phyloP scores from a whole-genome alignment of 2,888 invertebrate species.

The Clivina fossor region DNA sequence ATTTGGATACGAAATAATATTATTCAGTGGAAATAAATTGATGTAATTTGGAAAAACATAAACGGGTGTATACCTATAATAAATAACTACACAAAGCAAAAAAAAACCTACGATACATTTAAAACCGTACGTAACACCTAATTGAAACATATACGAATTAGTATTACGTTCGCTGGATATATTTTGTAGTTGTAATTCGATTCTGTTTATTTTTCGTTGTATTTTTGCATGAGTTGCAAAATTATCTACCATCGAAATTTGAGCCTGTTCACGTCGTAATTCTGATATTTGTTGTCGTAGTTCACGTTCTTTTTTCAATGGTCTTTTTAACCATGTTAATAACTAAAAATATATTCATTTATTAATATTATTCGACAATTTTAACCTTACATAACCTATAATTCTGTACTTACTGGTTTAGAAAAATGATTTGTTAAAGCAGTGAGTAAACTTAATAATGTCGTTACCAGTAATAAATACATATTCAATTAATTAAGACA shows the following conservation, averaged over 20 bases:
- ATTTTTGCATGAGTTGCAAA: constrained; percentile 63
- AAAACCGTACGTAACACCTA: constrained; percentile 50
- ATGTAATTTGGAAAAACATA: constrained; percentile 52
- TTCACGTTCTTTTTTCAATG: constrained; percentile 54
- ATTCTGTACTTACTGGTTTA: constrained; percentile 57
- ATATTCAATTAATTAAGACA: constrained; percentile 48
- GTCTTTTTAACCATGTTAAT: constrained; percentile 55
- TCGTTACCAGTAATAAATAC: constrained; percentile 54
- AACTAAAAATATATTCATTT: constrained; percentile 51
- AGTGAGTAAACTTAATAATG: constrained; percentile 55
- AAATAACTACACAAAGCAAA: constrained; percentile 51
- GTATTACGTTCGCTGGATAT: constrained; percentile 41
- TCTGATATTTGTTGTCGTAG: constrained; percentile 52
- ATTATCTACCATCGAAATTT: constrained; percentile 60
- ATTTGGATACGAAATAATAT: constrained; percentile 56
- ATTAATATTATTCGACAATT: constrained; percentile 10
- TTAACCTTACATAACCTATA: constrained; percentile 10
- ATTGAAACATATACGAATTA: constrained; percentile 39
- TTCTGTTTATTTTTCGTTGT: constrained; percentile 59
- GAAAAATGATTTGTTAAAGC: constrained; percentile 55
- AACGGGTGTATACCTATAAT: constrained; percentile 54
- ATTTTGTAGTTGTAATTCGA: constrained; percentile 56
- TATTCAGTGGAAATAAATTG: constrained; percentile 54
- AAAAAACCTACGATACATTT: constrained; percentile 49
- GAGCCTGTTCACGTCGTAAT: constrained; percentile 56